Conservation (phyloP, 2,888 invertebrate species). For the Phortica okadai region DNA sequence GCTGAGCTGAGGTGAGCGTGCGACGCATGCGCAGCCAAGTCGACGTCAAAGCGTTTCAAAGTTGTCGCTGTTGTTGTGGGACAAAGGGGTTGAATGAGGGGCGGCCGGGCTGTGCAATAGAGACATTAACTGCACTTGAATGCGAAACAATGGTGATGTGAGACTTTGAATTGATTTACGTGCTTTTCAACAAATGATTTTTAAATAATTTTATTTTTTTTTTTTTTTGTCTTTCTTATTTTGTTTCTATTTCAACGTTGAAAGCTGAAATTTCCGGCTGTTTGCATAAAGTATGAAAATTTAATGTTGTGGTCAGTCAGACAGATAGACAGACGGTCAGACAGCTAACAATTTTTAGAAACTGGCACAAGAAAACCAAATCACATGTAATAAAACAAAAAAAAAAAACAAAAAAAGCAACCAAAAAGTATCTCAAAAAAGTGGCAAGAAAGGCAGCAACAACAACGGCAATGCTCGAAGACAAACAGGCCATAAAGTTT, state of each 20-base stretch:
- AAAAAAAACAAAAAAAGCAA: conserved; percentile 14
- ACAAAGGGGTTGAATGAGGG: conserved; percentile 44
- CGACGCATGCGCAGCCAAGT: conserved; percentile 66
- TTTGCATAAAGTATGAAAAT: conserved; percentile 23
- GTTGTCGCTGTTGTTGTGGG: not conserved
- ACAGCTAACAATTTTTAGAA: conserved; percentile 21
- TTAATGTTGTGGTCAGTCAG: conserved; percentile 3
- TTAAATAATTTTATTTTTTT: not conserved
- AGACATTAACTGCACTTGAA: conserved; percentile 50
- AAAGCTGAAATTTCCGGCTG: conserved; percentile 7
- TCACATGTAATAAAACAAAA: conserved; percentile 15
- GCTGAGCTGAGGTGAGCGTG: conserved; percentile 62
- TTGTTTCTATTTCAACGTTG: not conserved
- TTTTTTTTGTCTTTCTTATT: not conserved
- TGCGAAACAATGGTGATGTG: conserved; percentile 49
- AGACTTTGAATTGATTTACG: conserved; percentile 3
- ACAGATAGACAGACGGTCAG: not conserved
- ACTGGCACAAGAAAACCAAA: conserved; percentile 22
- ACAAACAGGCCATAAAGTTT: conserved; percentile 28
- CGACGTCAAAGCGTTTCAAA: conserved; percentile 31
- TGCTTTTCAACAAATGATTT: conserved; percentile 4
- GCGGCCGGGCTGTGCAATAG: conserved; percentile 34
- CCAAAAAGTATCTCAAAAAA: not conserved
- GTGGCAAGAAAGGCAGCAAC: not conserved
- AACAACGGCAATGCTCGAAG: conserved; percentile 3